A percentile compares a stretch with the other conserved stretches of the same genome.
Conservation (phyloP, 2,113 vertebrate species). For the Spea bombifrons region DNA sequence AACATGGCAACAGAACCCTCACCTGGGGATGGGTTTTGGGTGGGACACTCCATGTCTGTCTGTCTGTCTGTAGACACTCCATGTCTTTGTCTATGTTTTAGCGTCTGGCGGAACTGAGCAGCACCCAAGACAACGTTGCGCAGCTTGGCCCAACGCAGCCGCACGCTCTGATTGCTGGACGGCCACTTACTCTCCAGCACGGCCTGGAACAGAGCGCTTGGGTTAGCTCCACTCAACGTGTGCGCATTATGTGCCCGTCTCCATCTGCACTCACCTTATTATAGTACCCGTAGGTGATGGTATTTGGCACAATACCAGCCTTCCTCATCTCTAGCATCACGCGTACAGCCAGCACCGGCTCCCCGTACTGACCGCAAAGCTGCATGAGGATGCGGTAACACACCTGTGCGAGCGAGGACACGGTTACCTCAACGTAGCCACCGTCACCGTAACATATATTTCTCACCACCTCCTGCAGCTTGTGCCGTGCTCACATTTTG, state of each 20-base stretch:
- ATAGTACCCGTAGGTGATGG: slow-evolving; percentile 91
- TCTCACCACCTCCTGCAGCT: too few species aligned
- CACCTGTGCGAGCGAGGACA: slow-evolving; percentile 65
- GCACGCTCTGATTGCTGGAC: slow-evolving; percentile 80
- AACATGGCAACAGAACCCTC: neutral
- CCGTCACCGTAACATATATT: too few species aligned
- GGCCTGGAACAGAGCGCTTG: slow-evolving; percentile 64
- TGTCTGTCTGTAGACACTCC: too few species aligned
- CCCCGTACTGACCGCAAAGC: slow-evolving; percentile 89
- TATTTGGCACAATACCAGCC: slow-evolving; percentile 89
- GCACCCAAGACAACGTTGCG: slow-evolving; percentile 88
- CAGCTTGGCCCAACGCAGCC: slow-evolving; percentile 89
- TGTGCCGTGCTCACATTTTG: too few species aligned
- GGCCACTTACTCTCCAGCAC: slow-evolving; percentile 96
- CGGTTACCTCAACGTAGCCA: neutral
- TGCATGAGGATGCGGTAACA: slow-evolving; percentile 96
- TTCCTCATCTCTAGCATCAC: slow-evolving; percentile 94
- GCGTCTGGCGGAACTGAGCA: slow-evolving; percentile 85
- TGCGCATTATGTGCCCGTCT: neutral
- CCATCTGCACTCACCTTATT: slow-evolving; percentile 77
- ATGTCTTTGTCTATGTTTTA: slow-evolving; percentile 62
- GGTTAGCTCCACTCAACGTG: neutral
- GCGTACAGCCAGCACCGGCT: slow-evolving; percentile 87
- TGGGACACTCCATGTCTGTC: neutral
- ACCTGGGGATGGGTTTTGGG: neutral